Evolutionary conservation across 2,797 vertebrate genomes (phyloP), one percentile per base, ranked within the genome.

Genomic region (Coregonus ussuriensis): DNA sequence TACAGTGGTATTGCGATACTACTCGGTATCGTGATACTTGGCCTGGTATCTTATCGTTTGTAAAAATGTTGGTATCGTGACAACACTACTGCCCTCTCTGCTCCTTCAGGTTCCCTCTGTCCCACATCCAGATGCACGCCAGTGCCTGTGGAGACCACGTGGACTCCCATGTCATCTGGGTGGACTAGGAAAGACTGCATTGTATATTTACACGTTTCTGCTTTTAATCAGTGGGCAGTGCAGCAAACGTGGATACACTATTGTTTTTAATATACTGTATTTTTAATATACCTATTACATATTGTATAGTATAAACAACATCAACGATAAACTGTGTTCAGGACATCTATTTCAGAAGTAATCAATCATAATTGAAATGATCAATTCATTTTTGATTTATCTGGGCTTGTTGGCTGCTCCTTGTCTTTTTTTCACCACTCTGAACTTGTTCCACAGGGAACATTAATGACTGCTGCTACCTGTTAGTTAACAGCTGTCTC

Each of bases 121-220:
- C 75, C 5, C 87, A 89, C 63, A 86, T 94, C 18, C 92, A 94
- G 71, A 79, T 74, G n/a, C 94, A 95, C 1, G 92, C 93, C 84
- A 94, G 94, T 81, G 13, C 56, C 16, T 95, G 94, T 0, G 91
- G 92, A 1, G 94, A 95, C 47, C 59, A 6, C 1, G 14, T 52
- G 1, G 9, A 54, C 3, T 11, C 25, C 3, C 52, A 66, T 33
- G 71, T 79, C 75, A 25, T 84, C 3, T 84, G 82, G 81, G 16
- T 86, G 67, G 90, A 86, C 75, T 88, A 79, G 83, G n/a, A 63
- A 33, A 7, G 11, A 37, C 31, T 21, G n/a, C n/a, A 15, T 65
- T 11, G 62, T 7, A 59, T 59, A n/a, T 59, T 59, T n/a, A 68
- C 67, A 69, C 2, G 16, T 16, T 21, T 18, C 31, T 66, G 65